A percentile compares a stretch with the other conserved stretches of the same genome.
Conservation (phyloP, 2,113 vertebrate genomes). For the Diadophis punctatus region DNA sequence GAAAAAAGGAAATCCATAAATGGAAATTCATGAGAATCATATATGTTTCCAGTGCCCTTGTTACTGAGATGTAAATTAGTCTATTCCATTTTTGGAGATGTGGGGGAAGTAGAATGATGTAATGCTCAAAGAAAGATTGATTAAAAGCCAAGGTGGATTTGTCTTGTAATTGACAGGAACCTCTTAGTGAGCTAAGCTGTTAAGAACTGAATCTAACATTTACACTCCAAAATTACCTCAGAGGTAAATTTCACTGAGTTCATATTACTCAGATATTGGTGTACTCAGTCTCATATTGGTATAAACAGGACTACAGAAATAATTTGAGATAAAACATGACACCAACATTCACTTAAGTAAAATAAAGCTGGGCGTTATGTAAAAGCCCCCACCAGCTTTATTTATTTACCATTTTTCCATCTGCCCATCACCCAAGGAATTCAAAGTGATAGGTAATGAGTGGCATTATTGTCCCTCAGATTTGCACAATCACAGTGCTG, state of each 20-base stretch:
- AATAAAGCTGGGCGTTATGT: background rate
- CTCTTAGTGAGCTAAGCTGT: background rate
- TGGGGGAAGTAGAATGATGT: conserved; percentile 33
- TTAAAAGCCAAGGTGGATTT: background rate
- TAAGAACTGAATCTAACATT: conserved; percentile 19
- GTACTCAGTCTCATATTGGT: background rate
- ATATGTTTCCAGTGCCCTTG: background rate
- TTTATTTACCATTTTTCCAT: background rate
- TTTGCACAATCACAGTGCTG: conserved; percentile 27
- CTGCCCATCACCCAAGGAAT: background rate
- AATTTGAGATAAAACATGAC: background rate
- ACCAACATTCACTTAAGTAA: background rate
- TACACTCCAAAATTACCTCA: conserved; percentile 25
- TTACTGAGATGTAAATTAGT: conserved; percentile 31
- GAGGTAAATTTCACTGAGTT: background rate
- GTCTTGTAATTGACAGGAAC: background rate
- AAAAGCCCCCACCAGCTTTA: background rate
- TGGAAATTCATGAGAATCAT: conserved; percentile 36
- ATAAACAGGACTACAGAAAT: background rate
- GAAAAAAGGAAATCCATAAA: conserved; percentile 26
- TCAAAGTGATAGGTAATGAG: background rate
- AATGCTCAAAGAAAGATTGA: background rate
- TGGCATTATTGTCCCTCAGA: background rate
- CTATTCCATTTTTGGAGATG: conserved; percentile 67
- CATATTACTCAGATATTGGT: background rate